Conservation (phyloP, 2,888 invertebrate genomes). For the Sarcophaga caerulescens region DNA sequence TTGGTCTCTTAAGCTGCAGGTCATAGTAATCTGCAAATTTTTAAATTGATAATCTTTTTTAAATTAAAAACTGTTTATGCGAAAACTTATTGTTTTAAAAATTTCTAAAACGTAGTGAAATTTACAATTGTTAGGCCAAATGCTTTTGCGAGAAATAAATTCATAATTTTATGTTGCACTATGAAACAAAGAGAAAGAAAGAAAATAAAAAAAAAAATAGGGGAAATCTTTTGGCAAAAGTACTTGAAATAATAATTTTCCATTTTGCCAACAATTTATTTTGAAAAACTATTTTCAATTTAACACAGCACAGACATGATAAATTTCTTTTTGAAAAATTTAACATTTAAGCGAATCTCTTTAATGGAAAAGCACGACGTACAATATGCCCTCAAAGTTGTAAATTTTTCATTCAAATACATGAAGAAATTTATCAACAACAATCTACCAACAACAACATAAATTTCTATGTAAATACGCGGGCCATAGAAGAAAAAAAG, state of each 20-base stretch:
- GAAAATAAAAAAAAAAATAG: background rate
- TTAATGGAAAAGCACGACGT: slow-evolving; percentile 40
- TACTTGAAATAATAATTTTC: background rate
- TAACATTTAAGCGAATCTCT: slow-evolving; percentile 43
- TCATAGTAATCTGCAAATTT: no score
- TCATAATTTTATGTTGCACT: background rate
- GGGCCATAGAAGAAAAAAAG: background rate
- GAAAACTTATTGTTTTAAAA: no score
- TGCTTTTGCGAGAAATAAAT: background rate
- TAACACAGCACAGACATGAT: slow-evolving; percentile 28
- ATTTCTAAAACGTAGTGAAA: no score
- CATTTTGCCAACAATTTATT: background rate
- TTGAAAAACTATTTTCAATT: background rate
- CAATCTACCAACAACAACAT: slow-evolving; percentile 17
- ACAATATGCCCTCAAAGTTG: slow-evolving; percentile 49
- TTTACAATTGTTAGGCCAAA: background rate
- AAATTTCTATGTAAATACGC: slow-evolving; percentile 45
- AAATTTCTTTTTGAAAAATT: slow-evolving; percentile 31
- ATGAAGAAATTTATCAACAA: background rate
- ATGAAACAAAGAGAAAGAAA: background rate
- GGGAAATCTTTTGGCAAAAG: background rate
- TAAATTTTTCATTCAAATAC: slow-evolving; percentile 3
- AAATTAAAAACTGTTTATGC: no score
- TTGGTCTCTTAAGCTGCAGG: no score
- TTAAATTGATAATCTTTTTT: no score